Evolutionary conservation across 2,797 vertebrate species (phyloP).

Genomic region (Hapalemur alaotrensis): DNA sequence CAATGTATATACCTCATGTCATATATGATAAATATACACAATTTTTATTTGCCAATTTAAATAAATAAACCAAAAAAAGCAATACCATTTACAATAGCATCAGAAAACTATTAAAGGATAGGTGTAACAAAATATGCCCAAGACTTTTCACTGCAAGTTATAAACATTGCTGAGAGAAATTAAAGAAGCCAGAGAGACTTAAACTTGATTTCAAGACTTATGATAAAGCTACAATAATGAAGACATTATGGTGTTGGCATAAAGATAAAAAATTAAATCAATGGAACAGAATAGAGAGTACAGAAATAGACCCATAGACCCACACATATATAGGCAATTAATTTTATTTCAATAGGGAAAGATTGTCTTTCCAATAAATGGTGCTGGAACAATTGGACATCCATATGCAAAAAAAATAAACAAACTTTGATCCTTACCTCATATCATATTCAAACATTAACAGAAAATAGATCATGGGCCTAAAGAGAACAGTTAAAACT

Average conservation of each 20-base stretch:
- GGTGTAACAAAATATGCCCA: neutral
- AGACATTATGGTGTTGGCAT: neutral
- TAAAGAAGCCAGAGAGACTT: slow-evolving; percentile 7
- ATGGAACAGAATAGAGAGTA: neutral
- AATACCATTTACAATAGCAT: neutral
- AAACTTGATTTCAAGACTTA: slow-evolving; percentile 22
- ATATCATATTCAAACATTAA: neutral
- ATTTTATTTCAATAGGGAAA: neutral
- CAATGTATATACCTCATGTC: neutral
- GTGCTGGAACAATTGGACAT: neutral
- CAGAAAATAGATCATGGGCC: neutral
- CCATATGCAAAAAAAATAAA: neutral
- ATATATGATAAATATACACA: neutral
- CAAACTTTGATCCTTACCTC: neutral
- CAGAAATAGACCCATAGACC: neutral
- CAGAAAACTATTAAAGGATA: neutral
- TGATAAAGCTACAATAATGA: neutral
- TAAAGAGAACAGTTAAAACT: neutral
- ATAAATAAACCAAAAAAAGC: neutral
- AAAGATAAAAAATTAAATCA: neutral
- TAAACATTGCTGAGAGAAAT: slow-evolving; percentile 14
- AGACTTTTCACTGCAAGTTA: neutral
- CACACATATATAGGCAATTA: neutral
- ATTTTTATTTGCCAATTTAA: neutral
- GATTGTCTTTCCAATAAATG: neutral